A percentile compares a stretch with the other conserved stretches of the same genome.
Evolutionary conservation across 1,140 invertebrate genomes (phyloP).

Genomic region (Pseudomyrmex pallidus): DNA sequence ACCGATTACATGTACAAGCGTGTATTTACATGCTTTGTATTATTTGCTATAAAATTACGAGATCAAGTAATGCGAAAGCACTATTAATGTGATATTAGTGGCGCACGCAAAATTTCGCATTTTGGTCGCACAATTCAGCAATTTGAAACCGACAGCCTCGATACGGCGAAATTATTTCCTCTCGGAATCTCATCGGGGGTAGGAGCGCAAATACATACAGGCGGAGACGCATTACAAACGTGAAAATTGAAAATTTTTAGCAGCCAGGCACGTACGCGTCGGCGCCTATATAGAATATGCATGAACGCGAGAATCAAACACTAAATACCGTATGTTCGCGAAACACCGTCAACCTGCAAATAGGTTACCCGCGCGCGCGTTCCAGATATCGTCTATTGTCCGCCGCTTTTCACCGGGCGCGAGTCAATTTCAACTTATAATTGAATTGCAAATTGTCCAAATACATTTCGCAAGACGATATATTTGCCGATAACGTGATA

Average conservation of each 20-base stretch:
- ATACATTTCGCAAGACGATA: not conserved
- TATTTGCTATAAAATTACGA: not conserved
- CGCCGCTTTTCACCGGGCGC: slow-evolving; percentile 11
- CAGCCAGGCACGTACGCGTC: slow-evolving; percentile 11
- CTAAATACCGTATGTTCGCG: not conserved
- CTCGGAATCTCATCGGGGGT: slow-evolving; percentile 1
- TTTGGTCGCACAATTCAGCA: too few relatives aligned
- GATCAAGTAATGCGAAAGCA: not conserved
- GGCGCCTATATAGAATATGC: slow-evolving; percentile 10
- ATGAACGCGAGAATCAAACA: slow-evolving; percentile 8
- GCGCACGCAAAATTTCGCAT: not conserved
- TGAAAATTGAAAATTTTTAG: slow-evolving; percentile 31
- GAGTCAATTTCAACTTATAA: slow-evolving; percentile 46
- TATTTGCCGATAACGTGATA: not conserved
- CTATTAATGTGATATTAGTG: not conserved
- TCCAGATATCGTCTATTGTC: slow-evolving; percentile 13
- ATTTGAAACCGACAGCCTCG: not conserved
- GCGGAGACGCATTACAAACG: not conserved
- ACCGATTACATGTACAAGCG: not conserved
- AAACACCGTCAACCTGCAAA: slow-evolving; percentile 21
- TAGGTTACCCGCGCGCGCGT: slow-evolving; percentile 21
- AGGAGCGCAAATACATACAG: not conserved
- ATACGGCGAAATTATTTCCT: not conserved
- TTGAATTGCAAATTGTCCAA: slow-evolving; percentile 45
- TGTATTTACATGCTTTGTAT: not conserved